Conservation (phyloP, 1,140 invertebrate genomes). For the Copidosoma floridanum region DNA sequence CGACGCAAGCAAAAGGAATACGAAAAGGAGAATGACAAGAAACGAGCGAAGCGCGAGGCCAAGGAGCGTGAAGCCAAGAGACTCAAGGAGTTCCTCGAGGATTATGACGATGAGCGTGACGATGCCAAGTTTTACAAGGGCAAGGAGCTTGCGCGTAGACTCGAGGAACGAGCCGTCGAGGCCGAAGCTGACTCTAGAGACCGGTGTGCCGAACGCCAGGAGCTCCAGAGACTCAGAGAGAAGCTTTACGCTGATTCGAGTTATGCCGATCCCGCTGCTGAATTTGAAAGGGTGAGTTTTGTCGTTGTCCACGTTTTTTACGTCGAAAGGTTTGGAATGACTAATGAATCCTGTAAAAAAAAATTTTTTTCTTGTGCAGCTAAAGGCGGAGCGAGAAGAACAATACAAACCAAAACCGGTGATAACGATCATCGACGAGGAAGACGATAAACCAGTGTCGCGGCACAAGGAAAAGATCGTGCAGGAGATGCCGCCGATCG, state of each 20-base stretch:
- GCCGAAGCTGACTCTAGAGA: slow-evolving; percentile 88
- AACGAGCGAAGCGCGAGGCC: slow-evolving; percentile 80
- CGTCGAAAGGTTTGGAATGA: neutral
- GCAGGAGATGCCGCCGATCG: slow-evolving; percentile 58
- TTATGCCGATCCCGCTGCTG: slow-evolving; percentile 74
- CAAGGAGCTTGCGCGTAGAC: slow-evolving; percentile 81
- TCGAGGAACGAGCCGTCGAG: slow-evolving; percentile 88
- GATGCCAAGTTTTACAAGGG: slow-evolving; percentile 97
- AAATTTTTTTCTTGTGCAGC: slow-evolving; percentile 49
- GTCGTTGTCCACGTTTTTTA: slow-evolving; percentile 3
- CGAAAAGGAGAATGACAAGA: slow-evolving; percentile 85
- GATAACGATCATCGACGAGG: slow-evolving; percentile 61
- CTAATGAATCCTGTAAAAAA: no score
- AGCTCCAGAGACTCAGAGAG: slow-evolving; percentile 84
- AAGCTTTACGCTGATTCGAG: slow-evolving; percentile 80
- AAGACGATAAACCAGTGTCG: slow-evolving; percentile 47
- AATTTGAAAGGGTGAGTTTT: slow-evolving; percentile 72
- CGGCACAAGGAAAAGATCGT: slow-evolving; percentile 43
- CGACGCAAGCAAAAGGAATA: slow-evolving; percentile 90
- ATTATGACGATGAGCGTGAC: slow-evolving; percentile 97
- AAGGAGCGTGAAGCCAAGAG: slow-evolving; percentile 86
- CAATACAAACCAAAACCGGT: slow-evolving; percentile 79
- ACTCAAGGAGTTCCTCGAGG: slow-evolving; percentile 95
- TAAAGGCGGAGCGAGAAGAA: slow-evolving; percentile 75
- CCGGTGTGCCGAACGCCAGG: slow-evolving; percentile 84